Base-by-base conservation (phyloP, 1,140 invertebrate species). In the Plodia interpunctella region DNA sequence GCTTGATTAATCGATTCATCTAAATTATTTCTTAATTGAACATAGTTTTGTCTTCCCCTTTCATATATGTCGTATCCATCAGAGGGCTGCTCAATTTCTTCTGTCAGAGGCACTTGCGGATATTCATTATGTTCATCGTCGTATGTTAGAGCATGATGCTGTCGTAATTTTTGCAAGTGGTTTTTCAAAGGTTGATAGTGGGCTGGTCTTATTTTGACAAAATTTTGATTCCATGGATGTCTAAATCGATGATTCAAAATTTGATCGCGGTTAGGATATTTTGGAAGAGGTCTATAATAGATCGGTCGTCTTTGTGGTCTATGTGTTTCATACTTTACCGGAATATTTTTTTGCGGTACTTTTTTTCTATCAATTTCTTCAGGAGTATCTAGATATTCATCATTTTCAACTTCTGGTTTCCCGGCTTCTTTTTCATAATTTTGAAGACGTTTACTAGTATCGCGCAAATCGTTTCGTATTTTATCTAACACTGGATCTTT, bases 11-110 rank as follows among this genome's bases (percentile, higher is more conserved):
- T 78, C 15, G 80, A 80, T 66, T 80, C 73, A 68, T 88, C 79
- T 11, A 90, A 66, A 62, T 85, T 82, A 68, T 88, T 78, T 63
- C 78, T 74, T 35, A 85, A 55, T 60, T 74, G 54, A 11, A 68
- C 58, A 61, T 80, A 90, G 50, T 81, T 82, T 19, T 63, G 65
- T 76, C 84, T 88, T 55, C 88, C 85, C 62, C 79, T 81, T 70
- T 90, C 78, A 57, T 80, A 90, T 60, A 89, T 90, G 66, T 90
- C 88, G 60, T 90, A 84, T 20, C 88, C 88, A 20, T 90, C 85
- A 10, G 80, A 67, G 17, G 66, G 66, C 44, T 85, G 76, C 15
- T 65, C 73, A 51, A 74, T 60, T 21, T 76, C 66, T 70, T 83
- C 76, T 38, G 57, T 55, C 10, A 60, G 59, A 57, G 55, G 66